Evolutionary conservation across 1,140 invertebrate species (phyloP).

Genomic region (Eurytemora carolleeae): DNA sequence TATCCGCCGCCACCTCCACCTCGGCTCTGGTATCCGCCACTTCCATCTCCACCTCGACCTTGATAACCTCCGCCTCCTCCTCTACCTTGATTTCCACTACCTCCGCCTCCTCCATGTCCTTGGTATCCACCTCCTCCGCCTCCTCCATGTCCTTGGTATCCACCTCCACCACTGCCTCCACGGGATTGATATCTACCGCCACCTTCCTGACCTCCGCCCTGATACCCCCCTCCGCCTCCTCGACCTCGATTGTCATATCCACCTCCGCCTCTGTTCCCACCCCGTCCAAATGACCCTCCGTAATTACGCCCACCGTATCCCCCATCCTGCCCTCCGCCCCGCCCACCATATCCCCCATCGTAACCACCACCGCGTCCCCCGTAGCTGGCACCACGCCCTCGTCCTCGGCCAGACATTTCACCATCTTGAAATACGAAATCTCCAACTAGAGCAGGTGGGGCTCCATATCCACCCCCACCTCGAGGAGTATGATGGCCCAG

Average conservation of each 20-base stretch:
- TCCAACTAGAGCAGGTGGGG: not conserved
- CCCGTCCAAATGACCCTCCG: not conserved
- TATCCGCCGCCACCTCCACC: not conserved
- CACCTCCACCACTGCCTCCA: not conserved
- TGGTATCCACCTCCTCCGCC: not conserved
- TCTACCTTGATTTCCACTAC: not conserved
- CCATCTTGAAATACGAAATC: slow-evolving; percentile 1
- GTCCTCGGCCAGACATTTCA: slow-evolving; percentile 2
- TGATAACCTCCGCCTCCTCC: not conserved
- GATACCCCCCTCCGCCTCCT: not conserved
- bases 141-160: not conserved
- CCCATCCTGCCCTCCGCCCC: not conserved
- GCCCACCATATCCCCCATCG: not conserved
- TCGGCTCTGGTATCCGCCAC: not conserved
- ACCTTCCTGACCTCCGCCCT: not conserved
- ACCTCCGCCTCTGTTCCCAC: not conserved
- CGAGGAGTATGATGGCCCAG: slow-evolving; percentile 24
- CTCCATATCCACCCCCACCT: not conserved
- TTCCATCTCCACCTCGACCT: not conserved
- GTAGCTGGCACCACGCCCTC: not conserved
- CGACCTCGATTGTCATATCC: not conserved
- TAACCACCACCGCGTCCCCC: not conserved
- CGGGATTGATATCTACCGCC: not conserved
- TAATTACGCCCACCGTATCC: not conserved
- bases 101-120: not conserved